Evolutionary conservation across 2,113 vertebrate genomes (phyloP).

Genomic region (Burhinus bistriatus): DNA sequence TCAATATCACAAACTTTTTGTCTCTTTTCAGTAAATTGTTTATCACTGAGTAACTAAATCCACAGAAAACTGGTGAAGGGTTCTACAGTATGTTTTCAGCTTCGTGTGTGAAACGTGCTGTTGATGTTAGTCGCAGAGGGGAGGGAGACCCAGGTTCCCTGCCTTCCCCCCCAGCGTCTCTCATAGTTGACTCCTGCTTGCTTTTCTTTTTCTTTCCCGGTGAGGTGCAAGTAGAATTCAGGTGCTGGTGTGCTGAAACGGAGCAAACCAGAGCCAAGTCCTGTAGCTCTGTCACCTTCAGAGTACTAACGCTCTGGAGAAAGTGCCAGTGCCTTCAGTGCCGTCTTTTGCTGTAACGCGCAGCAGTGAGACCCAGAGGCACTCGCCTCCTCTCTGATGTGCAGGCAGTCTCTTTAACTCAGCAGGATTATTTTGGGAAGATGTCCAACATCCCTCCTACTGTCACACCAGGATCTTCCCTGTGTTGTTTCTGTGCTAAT

Average conservation of each 20-base stretch:
- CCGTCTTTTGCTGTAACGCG: background rate
- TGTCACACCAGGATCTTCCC: background rate
- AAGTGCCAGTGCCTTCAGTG: too few species aligned
- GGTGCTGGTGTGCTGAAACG: background rate
- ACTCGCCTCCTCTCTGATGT: background rate
- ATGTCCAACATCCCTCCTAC: background rate
- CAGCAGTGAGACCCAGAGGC: background rate
- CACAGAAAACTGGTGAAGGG: background rate
- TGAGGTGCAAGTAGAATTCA: background rate
- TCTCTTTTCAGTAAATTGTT: background rate
- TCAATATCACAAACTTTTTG: background rate
- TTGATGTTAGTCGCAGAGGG: background rate
- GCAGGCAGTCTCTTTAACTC: background rate
- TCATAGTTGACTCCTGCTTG: background rate
- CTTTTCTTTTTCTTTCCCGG: background rate
- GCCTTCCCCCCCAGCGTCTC: rapidly evolving
- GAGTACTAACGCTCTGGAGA: background rate
- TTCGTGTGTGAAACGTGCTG: background rate
- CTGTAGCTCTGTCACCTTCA: background rate
- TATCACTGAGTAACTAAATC: background rate
- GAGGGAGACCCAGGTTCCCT: background rate
- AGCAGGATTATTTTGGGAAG: background rate
- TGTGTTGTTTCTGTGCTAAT: background rate
- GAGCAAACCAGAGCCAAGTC: too few species aligned
- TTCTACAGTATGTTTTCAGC: background rate